phyloP scores from a whole-genome alignment of 1,140 invertebrate genomes.

The Parasteatoda tepidariorum region DNA sequence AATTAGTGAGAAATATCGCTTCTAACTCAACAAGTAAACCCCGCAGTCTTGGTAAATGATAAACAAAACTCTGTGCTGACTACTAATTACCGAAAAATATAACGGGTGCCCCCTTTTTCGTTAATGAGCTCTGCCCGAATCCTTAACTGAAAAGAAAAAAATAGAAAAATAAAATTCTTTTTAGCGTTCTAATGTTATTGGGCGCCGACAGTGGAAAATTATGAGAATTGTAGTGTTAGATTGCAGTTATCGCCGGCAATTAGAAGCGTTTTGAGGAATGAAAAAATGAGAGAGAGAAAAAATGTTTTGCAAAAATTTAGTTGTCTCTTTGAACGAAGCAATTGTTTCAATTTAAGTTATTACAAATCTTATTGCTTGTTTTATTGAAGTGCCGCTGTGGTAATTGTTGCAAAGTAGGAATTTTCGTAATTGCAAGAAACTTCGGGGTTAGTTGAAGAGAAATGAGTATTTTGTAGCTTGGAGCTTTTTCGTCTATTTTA shows the following conservation, averaged over 20 bases:
- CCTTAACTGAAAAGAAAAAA: neutral
- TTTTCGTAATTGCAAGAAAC: neutral
- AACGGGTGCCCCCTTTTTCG: slow-evolving; percentile 22
- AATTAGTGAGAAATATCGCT: slow-evolving; percentile 50
- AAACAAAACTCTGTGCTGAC: slow-evolving; percentile 36
- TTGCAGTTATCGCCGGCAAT: slow-evolving; percentile 12
- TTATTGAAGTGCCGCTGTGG: too few relatives aligned
- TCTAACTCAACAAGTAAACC: slow-evolving; percentile 40
- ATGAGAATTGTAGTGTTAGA: neutral
- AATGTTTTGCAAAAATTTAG: neutral
- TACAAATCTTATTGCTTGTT: slow-evolving; percentile 25
- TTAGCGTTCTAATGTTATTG: neutral
- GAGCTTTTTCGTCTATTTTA: neutral
- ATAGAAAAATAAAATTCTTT: neutral
- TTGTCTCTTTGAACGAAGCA: neutral
- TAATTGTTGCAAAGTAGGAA: neutral
- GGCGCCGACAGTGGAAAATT: slow-evolving; percentile 6
- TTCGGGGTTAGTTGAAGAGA: neutral
- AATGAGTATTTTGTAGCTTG: neutral
- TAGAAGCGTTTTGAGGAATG: slow-evolving; percentile 18
- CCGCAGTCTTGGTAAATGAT: neutral
- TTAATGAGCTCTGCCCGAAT: slow-evolving; percentile 40
- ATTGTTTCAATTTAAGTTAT: slow-evolving; percentile 41
- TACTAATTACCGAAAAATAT: slow-evolving; percentile 27
- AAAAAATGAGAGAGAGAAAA: slow-evolving; percentile 8